Evolutionary conservation across 2,888 invertebrate genomes (phyloP), one percentile per base, ranked within the genome.

Genomic region (Stenolophus ochropezus): DNA sequence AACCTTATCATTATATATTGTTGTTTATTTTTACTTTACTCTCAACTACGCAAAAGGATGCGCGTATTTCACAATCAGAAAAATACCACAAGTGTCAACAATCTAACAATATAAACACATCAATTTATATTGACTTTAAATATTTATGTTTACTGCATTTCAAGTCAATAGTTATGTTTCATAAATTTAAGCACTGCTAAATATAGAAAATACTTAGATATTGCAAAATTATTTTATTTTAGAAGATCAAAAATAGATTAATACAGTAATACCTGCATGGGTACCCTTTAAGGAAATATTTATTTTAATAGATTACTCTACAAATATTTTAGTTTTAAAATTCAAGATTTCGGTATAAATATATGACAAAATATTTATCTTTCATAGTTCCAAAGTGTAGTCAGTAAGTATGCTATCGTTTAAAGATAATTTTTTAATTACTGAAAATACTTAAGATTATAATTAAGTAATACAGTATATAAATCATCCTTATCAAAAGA

Each of bases 1-100:
- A 73, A 23, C 49, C 73, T 73, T 73, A 73, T 73, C 73, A 49
- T 71, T 11, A 33, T 71, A 33, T 73, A 69, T 69, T 69, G 65
- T 69, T 69, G 65, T 69, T 14, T 33, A 18, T 69, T 18, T 69
- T 69, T 69, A 8, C 16, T 4, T n/a, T 21, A 58, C n/a, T 8
- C 21, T n/a, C 14, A 23, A 61, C 61, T 23, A 2, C 33, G 33
- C 33, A 56, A 56, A 56, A 21, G 20, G 23, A 61, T n/a, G 23
- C 33, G 33, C 11, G 11, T 8, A 11, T 33, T 42, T 42, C 33
- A 42, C 33, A 11, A 42, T 42, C 8, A 42, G 6, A 42, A 42
- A 42, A 42, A 42, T 42, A 42, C 11, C 1, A 42, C 11, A 4
- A 42, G 33, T 42, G 14, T 16, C 6, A 51, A 51, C 6, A 51